Evolutionary conservation across 2,888 invertebrate genomes (phyloP).

Genomic region (Epinotia brunnichana): DNA sequence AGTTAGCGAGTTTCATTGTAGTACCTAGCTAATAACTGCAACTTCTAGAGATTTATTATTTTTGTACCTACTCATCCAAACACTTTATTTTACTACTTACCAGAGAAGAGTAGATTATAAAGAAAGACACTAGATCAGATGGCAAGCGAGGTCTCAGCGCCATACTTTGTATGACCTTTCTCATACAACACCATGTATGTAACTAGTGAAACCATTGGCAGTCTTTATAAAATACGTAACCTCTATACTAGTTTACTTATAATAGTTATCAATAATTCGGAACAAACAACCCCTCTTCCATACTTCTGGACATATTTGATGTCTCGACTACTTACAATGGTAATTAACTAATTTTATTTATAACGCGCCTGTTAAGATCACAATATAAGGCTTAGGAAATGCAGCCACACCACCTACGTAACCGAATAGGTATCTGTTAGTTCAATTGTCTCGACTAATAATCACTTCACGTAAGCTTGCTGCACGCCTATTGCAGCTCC

Average conservation of each 20-base stretch:
- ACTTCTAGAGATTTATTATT: constrained; percentile 10
- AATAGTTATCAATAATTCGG: constrained; percentile 16
- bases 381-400: constrained; percentile 14
- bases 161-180: neutral
- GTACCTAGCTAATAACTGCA: constrained; percentile 11
- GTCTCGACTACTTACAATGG: constrained; percentile 18
- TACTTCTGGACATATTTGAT: constrained; percentile 21
- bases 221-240: neutral
- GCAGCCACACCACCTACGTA: constrained; percentile 12
- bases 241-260: neutral
- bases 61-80: constrained; percentile 33
- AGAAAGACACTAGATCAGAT: neutral
- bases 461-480: neutral
- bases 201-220: neutral
- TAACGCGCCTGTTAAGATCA: neutral
- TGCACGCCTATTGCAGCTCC: constrained; percentile 49
- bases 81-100: constrained; percentile 6
- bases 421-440: neutral
- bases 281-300: constrained; percentile 20
- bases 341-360: constrained; percentile 8
- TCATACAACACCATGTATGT: neutral
- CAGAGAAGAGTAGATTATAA: neutral
- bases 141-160: neutral
- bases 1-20: neutral
- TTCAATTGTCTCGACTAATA: constrained; percentile 3